Base-by-base conservation (phyloP, 2,888 invertebrate genomes). In the Drosophila mercatorum region DNA sequence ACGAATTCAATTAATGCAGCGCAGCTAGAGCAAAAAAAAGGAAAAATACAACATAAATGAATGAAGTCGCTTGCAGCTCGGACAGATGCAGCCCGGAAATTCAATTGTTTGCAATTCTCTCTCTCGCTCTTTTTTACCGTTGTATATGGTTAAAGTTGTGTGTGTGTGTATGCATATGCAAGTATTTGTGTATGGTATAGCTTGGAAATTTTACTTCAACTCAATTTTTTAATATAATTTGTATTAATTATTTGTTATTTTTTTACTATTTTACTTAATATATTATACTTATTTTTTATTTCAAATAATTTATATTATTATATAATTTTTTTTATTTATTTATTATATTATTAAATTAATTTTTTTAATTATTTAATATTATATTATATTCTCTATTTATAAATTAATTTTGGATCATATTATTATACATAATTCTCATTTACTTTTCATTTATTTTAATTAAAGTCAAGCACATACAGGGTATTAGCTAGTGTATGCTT, bases 1-100 rank as follows among this genome's bases (percentile, higher is more conserved):
- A 22, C 36, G 36, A 38, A 38, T 53, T 53, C 52, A 53, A 53
- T 53, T 53, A 53, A 38, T 53, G 38, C 17, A 52, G 52, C 17
- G n/a, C 11, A 34, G 11, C 36, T 52, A 22, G 52, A n/a, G 34
- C 7, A 36, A 22, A 36, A 36, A 34, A 47, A 17, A 17, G 17
- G 17, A 17, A 17, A 46, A 43, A 17, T 1, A 31, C 22, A 34
- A 7, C 2, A 34, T 34, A 34, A 17, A 17, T 10, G 22, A 36
- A 38, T 53, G 12, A 12, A 14, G 22, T 46, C 11, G 12, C 26
- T 14, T 44, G 44, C 11, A 46, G 12, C 26, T 3, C 36, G 12
- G 6, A 14, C 52, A 36, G 36, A 36, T 36, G 7, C 12, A 53
- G 52, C 26, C 38, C 52, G 52, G 52, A 53, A 51, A 51, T 51